These are phyloP conservation scores for Chaetophractus vellerosus DNA, from an alignment of 2,797 vertebrate species.

Conservation along the genomic window DNA sequence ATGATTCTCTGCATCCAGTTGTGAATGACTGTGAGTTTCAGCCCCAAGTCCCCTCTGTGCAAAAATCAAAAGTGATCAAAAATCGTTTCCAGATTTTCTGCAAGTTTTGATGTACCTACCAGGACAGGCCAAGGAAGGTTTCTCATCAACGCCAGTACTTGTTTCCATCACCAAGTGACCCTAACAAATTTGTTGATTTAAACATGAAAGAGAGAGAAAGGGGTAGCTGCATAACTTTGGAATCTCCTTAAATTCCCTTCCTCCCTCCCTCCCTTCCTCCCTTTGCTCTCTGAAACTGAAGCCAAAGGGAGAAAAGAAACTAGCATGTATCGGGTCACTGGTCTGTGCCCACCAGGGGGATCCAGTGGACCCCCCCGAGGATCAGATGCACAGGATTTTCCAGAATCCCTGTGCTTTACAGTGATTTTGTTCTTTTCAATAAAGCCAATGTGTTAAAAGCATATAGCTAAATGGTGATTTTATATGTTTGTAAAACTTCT, in stretches of 20 bases:
- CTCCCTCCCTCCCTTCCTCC: rapidly evolving
- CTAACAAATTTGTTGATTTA: not conserved
- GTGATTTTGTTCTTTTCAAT: conserved; percentile 28
- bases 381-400: not conserved
- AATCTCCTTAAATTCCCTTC: not conserved
- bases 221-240: not conserved
- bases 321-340: not conserved
- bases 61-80: not conserved
- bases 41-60: not conserved
- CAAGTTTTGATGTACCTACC: not conserved
- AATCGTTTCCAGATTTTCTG: not conserved
- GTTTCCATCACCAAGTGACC: not conserved
- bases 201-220: not conserved
- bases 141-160: not conserved
- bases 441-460: conserved; percentile 44
- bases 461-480: conserved; percentile 21
- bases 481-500: conserved; percentile 62
- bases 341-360: not conserved
- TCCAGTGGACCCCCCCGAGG: not conserved
- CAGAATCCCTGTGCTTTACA: not conserved
- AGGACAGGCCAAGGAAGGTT: not conserved
- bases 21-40: no score
- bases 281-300: not conserved
- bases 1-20: not conserved
- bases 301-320: not conserved